Percentiles rank a stretch among this genome's conserved stretches.
Conservation (phyloP, 2,888 invertebrate species). For the Rotaria macrura region DNA sequence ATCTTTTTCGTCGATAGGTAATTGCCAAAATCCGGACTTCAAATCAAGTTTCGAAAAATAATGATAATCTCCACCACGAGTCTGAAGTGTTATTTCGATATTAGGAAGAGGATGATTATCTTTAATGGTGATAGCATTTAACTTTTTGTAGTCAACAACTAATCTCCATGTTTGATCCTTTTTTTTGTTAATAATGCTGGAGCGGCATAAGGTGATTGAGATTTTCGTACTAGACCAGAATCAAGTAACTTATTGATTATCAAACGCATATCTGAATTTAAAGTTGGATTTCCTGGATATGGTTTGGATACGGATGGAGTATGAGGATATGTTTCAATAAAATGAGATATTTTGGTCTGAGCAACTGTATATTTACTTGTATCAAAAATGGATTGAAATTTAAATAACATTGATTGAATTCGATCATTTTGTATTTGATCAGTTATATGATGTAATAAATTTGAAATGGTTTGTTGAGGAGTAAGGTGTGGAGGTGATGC, state of each 20-base stretch:
- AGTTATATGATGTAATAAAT: too few relatives aligned
- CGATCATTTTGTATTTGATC: too few relatives aligned
- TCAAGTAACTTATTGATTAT: background rate
- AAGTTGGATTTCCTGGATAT: background rate
- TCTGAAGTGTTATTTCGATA: background rate
- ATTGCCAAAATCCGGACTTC: background rate
- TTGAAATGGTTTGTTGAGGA: too few relatives aligned
- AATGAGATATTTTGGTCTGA: background rate
- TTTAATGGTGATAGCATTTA: background rate
- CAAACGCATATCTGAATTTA: background rate
- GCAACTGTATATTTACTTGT: background rate
- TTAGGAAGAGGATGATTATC: background rate
- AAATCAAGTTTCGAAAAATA: background rate
- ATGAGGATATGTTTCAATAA: background rate
- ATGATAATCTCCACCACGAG: background rate
- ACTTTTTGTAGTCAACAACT: background rate
- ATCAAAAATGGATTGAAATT: too few relatives aligned
- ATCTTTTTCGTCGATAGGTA: background rate
- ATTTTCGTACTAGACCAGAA: background rate
- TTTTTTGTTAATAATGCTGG: background rate
- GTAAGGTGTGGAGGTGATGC: too few relatives aligned
- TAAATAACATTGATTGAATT: too few relatives aligned
- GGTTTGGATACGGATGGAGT: background rate
- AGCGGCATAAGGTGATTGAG: background rate
- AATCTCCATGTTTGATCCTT: background rate